Percentiles rank a stretch among this genome's conserved stretches.
Evolutionary conservation across 1,140 invertebrate genomes (phyloP).

Genomic region (Drosophila arawakana): DNA sequence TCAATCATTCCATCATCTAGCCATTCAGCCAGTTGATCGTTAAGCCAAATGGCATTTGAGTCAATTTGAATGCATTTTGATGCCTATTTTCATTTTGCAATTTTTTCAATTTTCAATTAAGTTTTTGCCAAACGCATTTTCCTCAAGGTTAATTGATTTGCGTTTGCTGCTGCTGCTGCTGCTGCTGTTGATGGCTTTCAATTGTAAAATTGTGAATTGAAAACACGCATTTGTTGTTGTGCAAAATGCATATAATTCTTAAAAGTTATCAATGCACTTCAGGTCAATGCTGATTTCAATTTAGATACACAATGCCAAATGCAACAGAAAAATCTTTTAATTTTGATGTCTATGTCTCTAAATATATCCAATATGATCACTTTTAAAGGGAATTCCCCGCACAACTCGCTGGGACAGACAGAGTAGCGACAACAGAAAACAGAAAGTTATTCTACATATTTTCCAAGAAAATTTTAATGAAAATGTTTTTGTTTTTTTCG

Average conservation of each 20-base stretch:
- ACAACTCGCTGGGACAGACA: background rate
- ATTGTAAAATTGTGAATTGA: constrained; percentile 56
- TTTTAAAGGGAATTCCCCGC: constrained; percentile 46
- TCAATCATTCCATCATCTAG: too few relatives aligned
- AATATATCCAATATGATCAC: constrained; percentile 5
- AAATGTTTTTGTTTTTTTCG: constrained; percentile 37
- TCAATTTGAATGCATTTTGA: constrained; percentile 68
- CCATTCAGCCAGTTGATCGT: constrained; percentile 40
- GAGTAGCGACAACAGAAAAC: constrained; percentile 35
- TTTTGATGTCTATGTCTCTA: constrained; percentile 23
- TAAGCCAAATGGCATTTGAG: constrained; percentile 55
- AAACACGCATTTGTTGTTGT: constrained; percentile 4
- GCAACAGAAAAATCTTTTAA: constrained; percentile 29
- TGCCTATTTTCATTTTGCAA: constrained; percentile 57
- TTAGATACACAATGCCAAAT: constrained; percentile 66
- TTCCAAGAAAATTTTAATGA: constrained; percentile 67
- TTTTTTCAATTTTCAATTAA: constrained; percentile 52
- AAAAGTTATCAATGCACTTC: constrained; percentile 74
- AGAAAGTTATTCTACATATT: constrained; percentile 43
- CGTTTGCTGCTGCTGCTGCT: constrained; percentile 17
- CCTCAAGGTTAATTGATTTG: constrained; percentile 69
- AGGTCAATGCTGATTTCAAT: constrained; percentile 73
- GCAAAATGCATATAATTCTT: constrained; percentile 37
- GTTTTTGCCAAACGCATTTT: constrained; percentile 65
- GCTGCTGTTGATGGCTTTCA: constrained; percentile 31